Evolutionary conservation across 2,113 vertebrate genomes (phyloP).

Genomic region (Microcebus tavaratra): DNA sequence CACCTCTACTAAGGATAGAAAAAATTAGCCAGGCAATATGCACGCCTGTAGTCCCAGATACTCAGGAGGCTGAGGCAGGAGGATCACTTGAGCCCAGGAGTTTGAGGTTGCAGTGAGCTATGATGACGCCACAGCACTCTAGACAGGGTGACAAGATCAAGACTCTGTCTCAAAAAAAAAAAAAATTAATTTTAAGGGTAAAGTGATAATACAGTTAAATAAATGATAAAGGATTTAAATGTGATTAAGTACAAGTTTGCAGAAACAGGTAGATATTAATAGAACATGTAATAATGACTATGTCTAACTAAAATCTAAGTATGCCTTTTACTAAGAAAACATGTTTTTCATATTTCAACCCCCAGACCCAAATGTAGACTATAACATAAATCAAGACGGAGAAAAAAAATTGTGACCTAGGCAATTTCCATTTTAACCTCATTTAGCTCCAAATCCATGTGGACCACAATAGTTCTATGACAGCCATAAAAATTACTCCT

Average conservation of each 20-base stretch:
- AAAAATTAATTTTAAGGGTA: slow-evolving; percentile 4
- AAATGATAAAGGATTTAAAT: slow-evolving; percentile 4
- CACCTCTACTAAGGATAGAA: too few species aligned
- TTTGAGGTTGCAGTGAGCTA: too few species aligned
- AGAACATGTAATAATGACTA: not conserved
- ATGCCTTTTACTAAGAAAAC: not conserved
- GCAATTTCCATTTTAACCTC: slow-evolving; percentile 9
- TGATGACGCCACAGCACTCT: too few species aligned
- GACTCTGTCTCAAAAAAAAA: too few species aligned
- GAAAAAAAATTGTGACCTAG: not conserved
- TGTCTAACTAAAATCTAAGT: slow-evolving; percentile 23
- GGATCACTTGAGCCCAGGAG: too few species aligned
- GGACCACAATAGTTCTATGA: not conserved
- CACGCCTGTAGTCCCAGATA: too few species aligned
- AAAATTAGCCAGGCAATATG: too few species aligned
- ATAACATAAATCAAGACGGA: not conserved
- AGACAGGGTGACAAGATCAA: too few species aligned
- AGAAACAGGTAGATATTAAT: not conserved
- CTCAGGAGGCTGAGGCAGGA: too few species aligned
- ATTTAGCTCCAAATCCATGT: not conserved
- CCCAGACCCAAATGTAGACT: not conserved
- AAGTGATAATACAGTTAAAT: not conserved
- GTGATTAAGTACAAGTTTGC: not conserved
- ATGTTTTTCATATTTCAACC: slow-evolving; percentile 36
- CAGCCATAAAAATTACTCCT: not conserved